Percentiles rank a stretch among this genome's conserved stretches.
Conservation (phyloP, 2,888 invertebrate genomes). For the Chymomyza caudatula region DNA sequence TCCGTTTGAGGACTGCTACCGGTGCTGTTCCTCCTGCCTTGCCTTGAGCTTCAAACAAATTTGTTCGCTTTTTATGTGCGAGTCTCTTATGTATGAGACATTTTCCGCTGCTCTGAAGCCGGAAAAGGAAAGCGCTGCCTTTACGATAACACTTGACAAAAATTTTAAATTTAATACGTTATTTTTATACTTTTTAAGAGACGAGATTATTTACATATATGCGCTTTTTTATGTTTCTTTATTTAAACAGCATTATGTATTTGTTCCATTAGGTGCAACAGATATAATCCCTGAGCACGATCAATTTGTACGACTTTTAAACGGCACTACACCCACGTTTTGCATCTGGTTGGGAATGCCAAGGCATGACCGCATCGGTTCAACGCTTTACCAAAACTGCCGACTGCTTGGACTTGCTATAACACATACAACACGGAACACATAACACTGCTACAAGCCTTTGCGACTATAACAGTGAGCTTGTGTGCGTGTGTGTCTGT, state of each 20-base stretch:
- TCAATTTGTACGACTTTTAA: background rate
- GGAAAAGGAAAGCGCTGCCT: conserved; percentile 1
- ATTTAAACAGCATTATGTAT: background rate
- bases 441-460: conserved; percentile 31
- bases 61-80: background rate
- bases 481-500: conserved; percentile 14
- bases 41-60: background rate
- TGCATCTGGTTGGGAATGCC: background rate
- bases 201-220: background rate
- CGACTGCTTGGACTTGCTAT: conserved; percentile 39
- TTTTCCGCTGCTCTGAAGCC: conserved; percentile 1
- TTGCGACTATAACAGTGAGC: no score
- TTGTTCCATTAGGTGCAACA: background rate
- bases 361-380: conserved; percentile 55
- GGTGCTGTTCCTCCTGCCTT: background rate
- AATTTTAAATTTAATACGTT: background rate
- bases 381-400: conserved; percentile 61
- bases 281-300: background rate
- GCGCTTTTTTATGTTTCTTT: background rate
- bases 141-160: background rate
- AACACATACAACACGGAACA: conserved; percentile 38
- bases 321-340: background rate
- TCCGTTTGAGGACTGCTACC: background rate
- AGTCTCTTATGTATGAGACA: background rate
- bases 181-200: background rate